These are phyloP conservation scores for Bagarius yarrelli DNA, from an alignment of 2,113 vertebrate genomes.

Conservation along the genomic window DNA sequence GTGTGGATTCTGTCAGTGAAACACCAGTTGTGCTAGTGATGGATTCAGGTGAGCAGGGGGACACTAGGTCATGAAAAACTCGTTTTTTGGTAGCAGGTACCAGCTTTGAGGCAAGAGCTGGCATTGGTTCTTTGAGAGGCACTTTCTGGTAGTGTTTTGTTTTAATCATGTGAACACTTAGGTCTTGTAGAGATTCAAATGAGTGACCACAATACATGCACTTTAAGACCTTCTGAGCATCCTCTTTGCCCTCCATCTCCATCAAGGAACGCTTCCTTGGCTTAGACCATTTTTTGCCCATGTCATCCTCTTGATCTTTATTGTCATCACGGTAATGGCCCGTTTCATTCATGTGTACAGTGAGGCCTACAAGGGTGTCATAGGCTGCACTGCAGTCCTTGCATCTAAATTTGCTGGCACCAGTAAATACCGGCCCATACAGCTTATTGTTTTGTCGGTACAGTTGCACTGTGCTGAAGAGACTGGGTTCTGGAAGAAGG, in stretches of 20 bases:
- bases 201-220: constrained; percentile 99
- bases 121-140: constrained; percentile 99
- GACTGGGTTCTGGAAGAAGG: constrained; percentile 94
- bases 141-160: constrained; percentile 99
- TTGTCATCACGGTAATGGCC: constrained; percentile 99
- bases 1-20: constrained; percentile 71
- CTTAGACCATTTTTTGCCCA: constrained; percentile 94
- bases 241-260: constrained; percentile 99
- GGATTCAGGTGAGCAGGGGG: constrained; percentile 90
- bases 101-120: constrained; percentile 89
- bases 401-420: constrained; percentile 97
- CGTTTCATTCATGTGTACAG: constrained; percentile 98
- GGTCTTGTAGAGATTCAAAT: constrained; percentile 95
- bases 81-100: constrained; percentile 95
- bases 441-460: constrained; percentile 98
- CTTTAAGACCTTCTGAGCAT: constrained; percentile 97
- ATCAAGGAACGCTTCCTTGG: constrained; percentile 94
- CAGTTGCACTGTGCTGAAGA: constrained; percentile 98
- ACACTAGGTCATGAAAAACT: constrained; percentile 87
- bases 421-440: constrained; percentile 95
- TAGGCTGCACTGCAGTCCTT: constrained; percentile 98
- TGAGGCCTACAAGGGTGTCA: constrained; percentile 94
- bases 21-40: constrained; percentile 75
- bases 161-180: constrained; percentile 99
- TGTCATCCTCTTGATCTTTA: constrained; percentile 89